Conservation (phyloP, 2,888 invertebrate species). For the Lithodes maja region DNA sequence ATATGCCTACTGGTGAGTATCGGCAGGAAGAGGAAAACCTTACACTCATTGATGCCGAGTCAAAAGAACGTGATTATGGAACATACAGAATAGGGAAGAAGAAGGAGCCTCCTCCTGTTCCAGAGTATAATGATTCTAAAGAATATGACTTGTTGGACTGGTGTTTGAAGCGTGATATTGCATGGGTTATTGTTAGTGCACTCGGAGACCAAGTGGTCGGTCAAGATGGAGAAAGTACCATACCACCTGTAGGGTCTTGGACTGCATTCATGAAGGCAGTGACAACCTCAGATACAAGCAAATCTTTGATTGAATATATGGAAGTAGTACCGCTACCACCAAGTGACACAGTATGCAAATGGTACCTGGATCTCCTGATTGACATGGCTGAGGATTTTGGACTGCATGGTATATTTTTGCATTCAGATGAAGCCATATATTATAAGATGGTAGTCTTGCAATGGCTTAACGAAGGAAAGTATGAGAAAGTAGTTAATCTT, state of each 20-base stretch:
- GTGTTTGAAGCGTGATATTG: no score
- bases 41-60: background rate
- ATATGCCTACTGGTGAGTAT: background rate
- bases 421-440: conserved; percentile 35
- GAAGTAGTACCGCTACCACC: conserved; percentile 32
- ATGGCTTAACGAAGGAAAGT: conserved; percentile 35
- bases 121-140: background rate
- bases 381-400: conserved; percentile 38
- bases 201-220: conserved; percentile 10
- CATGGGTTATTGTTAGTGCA: conserved; percentile 17
- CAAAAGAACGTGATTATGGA: conserved; percentile 29
- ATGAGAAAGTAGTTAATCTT: conserved; percentile 35
- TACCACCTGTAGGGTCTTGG: conserved; percentile 30
- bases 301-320: conserved; percentile 22
- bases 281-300: conserved; percentile 9
- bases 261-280: conserved; percentile 35
- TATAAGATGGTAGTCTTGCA: conserved; percentile 32
- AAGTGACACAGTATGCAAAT: conserved; percentile 33
- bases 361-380: conserved; percentile 33
- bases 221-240: background rate
- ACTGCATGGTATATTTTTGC: conserved; percentile 12
- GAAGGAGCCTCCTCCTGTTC: conserved; percentile 19
- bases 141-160: background rate
- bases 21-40: conserved; percentile 10
- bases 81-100: conserved; percentile 29